Percentiles rank a stretch among this genome's conserved stretches.
Evolutionary conservation across 2,113 vertebrate genomes (phyloP).

Genomic region (Pelmatolapia mariae): DNA sequence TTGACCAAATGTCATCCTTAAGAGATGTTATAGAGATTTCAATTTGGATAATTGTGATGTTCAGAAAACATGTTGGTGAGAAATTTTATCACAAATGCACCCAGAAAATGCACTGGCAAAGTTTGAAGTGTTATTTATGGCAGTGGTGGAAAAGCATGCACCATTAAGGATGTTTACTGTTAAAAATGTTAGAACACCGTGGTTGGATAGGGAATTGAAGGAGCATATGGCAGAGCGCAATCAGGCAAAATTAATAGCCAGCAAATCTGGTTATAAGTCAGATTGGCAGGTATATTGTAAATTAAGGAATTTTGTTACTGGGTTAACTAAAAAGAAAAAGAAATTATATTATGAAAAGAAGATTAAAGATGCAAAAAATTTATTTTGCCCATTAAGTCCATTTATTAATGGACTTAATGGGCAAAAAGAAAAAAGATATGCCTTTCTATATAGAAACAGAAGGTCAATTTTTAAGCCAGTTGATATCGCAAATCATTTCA

Average conservation of each 20-base stretch:
- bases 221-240: not conserved
- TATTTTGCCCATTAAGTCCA: too few species aligned
- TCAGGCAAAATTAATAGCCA: not conserved
- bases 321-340: not conserved
- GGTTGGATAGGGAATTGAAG: not conserved
- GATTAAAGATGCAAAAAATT: not conserved
- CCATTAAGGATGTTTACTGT: not conserved
- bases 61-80: not conserved
- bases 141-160: not conserved
- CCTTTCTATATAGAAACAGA: not conserved
- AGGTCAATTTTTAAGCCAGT: not conserved
- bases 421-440: not conserved
- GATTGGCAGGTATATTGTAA: not conserved
- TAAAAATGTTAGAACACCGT: not conserved
- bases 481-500: not conserved
- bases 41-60: not conserved
- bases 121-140: not conserved
- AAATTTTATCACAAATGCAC: not conserved
- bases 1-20: not conserved
- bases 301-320: not conserved
- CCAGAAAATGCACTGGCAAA: not conserved
- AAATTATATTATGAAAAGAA: not conserved
- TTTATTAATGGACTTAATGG: not conserved
- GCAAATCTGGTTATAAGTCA: not conserved
- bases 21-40: not conserved